Conservation (phyloP, 2,888 invertebrate genomes). For the Poecilobothrus nobilitatus region DNA sequence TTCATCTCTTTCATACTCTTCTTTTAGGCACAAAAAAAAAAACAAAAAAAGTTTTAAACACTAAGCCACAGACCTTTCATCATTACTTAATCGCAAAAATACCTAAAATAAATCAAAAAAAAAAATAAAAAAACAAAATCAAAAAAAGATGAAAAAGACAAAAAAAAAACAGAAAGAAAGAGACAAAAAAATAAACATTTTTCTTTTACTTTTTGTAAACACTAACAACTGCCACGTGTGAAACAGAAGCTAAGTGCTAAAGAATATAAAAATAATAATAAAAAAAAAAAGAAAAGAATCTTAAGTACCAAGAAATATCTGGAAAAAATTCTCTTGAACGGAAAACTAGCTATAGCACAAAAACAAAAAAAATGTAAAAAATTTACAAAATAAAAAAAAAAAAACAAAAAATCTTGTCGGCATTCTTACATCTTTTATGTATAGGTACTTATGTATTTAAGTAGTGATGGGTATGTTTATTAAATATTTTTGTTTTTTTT, state of each 20-base stretch:
- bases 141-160: neutral
- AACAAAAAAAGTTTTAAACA: neutral
- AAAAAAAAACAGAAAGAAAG: neutral
- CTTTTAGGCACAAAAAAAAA: no score
- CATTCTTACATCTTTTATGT: neutral
- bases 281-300: neutral
- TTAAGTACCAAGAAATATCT: neutral
- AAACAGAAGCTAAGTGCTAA: neutral
- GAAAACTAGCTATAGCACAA: neutral
- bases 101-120: conserved; percentile 1
- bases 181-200: neutral
- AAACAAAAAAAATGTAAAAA: neutral
- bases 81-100: conserved; percentile 1
- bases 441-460: no score
- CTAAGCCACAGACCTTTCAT: conserved; percentile 6
- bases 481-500: no score
- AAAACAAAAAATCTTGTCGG: neutral
- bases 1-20: no score
- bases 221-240: neutral
- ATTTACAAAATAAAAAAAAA: neutral
- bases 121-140: neutral
- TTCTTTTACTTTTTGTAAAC: neutral
- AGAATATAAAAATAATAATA: neutral
- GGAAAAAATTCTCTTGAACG: neutral
- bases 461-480: no score